phyloP scores from a whole-genome alignment of 30 jellyfish, hydroid and myxozoan genomes.

The Catostylus mosaicus region DNA sequence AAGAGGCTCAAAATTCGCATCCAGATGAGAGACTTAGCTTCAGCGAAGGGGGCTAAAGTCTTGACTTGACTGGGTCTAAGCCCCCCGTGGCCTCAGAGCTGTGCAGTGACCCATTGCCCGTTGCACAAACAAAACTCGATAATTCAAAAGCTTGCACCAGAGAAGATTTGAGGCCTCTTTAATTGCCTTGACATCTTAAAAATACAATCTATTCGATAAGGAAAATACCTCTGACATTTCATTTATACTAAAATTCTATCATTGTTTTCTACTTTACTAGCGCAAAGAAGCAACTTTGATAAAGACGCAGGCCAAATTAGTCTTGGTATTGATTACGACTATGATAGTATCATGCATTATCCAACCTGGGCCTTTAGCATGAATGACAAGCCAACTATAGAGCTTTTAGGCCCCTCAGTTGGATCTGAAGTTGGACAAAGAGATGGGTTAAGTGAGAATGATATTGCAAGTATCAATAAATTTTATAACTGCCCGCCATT shows the following conservation, averaged over 20 bases:
- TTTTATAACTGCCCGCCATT: not conserved
- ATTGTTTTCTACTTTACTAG: not conserved
- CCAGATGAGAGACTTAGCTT: no score
- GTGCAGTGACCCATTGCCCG: not conserved
- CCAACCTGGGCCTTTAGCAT: conserved; percentile 11
- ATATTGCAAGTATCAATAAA: not conserved
- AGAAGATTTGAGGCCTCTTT: no score
- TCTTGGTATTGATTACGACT: conserved; percentile 25
- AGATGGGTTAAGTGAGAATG: conserved; percentile 3
- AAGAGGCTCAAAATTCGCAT: no score
- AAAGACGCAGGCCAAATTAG: not conserved
- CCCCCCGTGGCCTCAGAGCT: no score
- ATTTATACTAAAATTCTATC: no score
- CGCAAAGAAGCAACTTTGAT: not conserved
- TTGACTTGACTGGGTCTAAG: no score
- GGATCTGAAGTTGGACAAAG: conserved; percentile 30
- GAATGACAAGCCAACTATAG: conserved; percentile 3
- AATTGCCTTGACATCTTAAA: no score
- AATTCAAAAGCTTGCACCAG: no score
- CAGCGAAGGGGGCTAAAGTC: no score
- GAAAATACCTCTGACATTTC: no score
- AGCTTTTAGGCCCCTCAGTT: not conserved
- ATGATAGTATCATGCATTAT: conserved; percentile 40
- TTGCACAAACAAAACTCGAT: not conserved
- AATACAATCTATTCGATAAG: no score